Conservation (phyloP, 1,140 invertebrate species). For the Anoplolepis gracilipes region DNA sequence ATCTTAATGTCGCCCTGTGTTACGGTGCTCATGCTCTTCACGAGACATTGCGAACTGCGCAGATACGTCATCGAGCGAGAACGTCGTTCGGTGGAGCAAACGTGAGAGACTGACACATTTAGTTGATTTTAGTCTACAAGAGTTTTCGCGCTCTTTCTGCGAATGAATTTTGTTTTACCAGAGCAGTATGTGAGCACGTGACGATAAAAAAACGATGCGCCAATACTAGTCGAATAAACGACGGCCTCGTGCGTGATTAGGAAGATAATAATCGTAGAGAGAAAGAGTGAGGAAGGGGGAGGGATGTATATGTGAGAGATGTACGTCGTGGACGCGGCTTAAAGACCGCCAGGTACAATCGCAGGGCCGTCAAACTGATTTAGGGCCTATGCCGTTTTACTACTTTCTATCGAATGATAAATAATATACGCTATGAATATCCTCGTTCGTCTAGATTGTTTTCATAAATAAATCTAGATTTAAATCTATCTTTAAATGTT, state of each 20-base stretch:
- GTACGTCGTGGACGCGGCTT: conserved; percentile 47
- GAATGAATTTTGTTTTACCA: not conserved
- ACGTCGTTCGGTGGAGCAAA: conserved; percentile 20
- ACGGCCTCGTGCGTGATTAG: conserved; percentile 37
- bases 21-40: conserved; percentile 44
- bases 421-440: not conserved
- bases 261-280: conserved; percentile 27
- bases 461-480: not conserved
- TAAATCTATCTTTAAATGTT: not conserved
- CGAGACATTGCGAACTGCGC: conserved; percentile 31
- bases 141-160: conserved; percentile 32
- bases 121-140: not conserved
- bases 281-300: conserved; percentile 7
- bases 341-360: conserved; percentile 33
- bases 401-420: not conserved
- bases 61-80: conserved; percentile 57
- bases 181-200: not conserved
- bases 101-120: not conserved
- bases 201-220: conserved; percentile 3
- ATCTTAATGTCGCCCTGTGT: not conserved
- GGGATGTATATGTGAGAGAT: not conserved
- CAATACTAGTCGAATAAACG: not conserved
- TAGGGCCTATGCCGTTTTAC: not conserved
- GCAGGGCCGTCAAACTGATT: not conserved
- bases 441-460: not conserved